phyloP scores from a whole-genome alignment of 2,888 invertebrate species.

The Drosophila nr. perissopoda region DNA sequence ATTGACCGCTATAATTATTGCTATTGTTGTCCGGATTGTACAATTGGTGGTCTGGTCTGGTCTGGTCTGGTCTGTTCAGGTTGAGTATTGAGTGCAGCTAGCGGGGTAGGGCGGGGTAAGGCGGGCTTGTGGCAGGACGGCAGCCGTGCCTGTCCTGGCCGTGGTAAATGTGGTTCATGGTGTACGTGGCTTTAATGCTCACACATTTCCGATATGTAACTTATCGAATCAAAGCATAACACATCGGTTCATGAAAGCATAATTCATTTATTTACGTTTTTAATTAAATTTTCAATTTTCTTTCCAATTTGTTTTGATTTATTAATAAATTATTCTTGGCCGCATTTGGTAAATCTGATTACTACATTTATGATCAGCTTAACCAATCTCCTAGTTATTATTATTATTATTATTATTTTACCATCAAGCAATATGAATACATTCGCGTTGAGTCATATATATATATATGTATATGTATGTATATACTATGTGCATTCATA shows the following conservation, averaged over 20 bases:
- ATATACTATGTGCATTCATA: neutral
- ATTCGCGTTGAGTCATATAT: neutral
- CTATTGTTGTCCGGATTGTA: conserved; percentile 20
- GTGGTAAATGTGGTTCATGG: neutral
- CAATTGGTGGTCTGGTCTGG: conserved; percentile 2
- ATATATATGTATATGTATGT: neutral
- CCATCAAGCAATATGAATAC: neutral
- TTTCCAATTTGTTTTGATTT: neutral
- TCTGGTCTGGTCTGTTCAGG: neutral
- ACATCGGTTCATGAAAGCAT: neutral
- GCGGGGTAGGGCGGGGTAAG: neutral
- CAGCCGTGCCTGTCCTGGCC: neutral
- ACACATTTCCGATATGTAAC: conserved; percentile 1
- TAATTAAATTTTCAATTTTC: neutral
- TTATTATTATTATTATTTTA: neutral
- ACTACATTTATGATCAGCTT: neutral
- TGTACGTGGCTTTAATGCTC: neutral
- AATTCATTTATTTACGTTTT: neutral
- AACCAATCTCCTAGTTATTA: neutral
- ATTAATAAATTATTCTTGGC: neutral
- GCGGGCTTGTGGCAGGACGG: neutral
- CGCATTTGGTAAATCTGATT: neutral
- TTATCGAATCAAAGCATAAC: conserved; percentile 12
- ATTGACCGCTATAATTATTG: conserved; percentile 26
- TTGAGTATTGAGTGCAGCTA: neutral